Evolutionary conservation across 2,113 vertebrate species (phyloP).

Genomic region (Neomonachus schauinslandi): DNA sequence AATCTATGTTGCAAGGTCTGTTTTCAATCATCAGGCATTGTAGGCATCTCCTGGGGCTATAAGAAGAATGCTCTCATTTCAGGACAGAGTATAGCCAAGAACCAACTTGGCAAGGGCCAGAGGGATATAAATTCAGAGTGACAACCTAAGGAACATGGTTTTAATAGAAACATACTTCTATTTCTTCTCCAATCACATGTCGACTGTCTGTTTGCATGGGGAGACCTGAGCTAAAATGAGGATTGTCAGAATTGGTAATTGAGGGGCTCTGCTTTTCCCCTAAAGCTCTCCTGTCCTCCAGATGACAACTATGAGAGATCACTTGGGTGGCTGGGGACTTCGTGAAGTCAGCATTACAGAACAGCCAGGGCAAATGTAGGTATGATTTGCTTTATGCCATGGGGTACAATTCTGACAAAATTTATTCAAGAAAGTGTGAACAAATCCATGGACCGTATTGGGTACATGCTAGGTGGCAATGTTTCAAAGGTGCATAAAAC

Average conservation of each 20-base stretch:
- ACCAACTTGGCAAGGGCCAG: conserved; percentile 81
- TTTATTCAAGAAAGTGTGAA: conserved; percentile 47
- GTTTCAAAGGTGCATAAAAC: not conserved
- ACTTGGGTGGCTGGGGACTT: conserved; percentile 62
- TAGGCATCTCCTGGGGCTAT: conserved; percentile 79
- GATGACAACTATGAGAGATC: conserved; percentile 74
- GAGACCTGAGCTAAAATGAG: conserved; percentile 78
- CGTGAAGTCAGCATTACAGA: conserved; percentile 58
- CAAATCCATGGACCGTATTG: not conserved
- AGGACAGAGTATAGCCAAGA: conserved; percentile 73
- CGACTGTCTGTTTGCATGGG: conserved; percentile 79
- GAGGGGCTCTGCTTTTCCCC: conserved; percentile 55
- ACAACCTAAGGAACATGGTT: conserved; percentile 81
- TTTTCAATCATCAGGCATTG: conserved; percentile 82
- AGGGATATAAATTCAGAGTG: conserved; percentile 83
- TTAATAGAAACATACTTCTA: conserved; percentile 84
- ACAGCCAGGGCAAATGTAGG: conserved; percentile 34
- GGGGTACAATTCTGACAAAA: conserved; percentile 7
- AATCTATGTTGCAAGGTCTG: conserved; percentile 75
- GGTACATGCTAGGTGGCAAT: not conserved
- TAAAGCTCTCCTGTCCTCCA: conserved; percentile 47
- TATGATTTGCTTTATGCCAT: conserved; percentile 32
- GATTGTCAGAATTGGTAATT: conserved; percentile 85
- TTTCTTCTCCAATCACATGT: conserved; percentile 76
- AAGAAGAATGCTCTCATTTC: conserved; percentile 80